phyloP scores from a whole-genome alignment of 2,888 invertebrate genomes.

The Eurytoma californica region DNA sequence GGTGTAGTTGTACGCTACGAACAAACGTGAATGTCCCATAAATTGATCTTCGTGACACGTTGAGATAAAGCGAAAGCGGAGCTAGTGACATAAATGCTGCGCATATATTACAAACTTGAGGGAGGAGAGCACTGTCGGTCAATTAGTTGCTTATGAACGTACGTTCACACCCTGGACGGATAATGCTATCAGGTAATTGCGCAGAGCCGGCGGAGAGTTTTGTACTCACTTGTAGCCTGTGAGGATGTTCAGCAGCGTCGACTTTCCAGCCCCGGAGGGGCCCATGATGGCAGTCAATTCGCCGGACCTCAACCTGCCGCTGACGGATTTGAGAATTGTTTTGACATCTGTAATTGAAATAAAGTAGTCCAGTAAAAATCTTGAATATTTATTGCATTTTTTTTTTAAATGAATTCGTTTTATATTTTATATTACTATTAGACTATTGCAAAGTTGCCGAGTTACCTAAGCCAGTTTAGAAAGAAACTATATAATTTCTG shows the following conservation, averaged over 20 bases:
- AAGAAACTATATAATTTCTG: too few species aligned
- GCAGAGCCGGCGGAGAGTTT: not conserved
- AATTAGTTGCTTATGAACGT: too few species aligned
- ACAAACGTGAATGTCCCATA: conserved; percentile 14
- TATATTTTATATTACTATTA: too few species aligned
- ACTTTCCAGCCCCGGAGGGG: conserved; percentile 96
- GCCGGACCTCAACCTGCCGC: conserved; percentile 90
- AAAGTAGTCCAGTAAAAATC: conserved; percentile 24
- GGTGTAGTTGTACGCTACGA: not conserved
- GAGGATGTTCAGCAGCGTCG: conserved; percentile 93
- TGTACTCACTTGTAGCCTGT: conserved; percentile 93
- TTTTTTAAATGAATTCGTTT: too few species aligned
- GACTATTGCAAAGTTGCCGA: too few species aligned
- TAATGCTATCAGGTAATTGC: too few species aligned
- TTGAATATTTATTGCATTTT: too few species aligned
- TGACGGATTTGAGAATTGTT: conserved; percentile 91
- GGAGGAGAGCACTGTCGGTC: not conserved
- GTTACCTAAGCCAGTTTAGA: too few species aligned
- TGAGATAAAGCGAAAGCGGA: conserved; percentile 28
- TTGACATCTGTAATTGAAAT: conserved; percentile 83
- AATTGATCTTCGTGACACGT: conserved; percentile 33
- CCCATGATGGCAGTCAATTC: conserved; percentile 98
- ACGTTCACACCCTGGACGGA: too few species aligned
- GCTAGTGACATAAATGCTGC: not conserved
- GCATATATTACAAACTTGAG: conserved; percentile 3